These are phyloP conservation scores for Triplophysa dalaica DNA, from an alignment of 2,113 vertebrate genomes.

Conservation along the genomic window DNA sequence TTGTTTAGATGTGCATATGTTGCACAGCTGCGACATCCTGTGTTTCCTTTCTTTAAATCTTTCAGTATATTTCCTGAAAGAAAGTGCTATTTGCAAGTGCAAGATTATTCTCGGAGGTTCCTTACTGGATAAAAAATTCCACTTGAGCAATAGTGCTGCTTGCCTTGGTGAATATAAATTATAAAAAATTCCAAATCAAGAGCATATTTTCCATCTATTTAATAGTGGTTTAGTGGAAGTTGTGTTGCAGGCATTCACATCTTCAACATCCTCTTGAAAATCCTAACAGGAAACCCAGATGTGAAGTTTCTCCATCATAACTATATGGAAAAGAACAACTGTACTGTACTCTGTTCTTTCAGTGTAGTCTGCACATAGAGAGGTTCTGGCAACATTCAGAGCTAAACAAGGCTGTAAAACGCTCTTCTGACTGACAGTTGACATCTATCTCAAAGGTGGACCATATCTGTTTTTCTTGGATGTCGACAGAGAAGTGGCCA, in stretches of 20 bases:
- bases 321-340: not conserved
- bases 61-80: too few species aligned
- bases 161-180: not conserved
- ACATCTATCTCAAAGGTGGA: not conserved
- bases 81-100: too few species aligned
- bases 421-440: conserved; percentile 15
- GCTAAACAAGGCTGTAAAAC: conserved; percentile 28
- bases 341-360: not conserved
- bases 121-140: too few species aligned
- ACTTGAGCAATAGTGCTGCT: not conserved
- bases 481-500: not conserved
- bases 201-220: conserved; percentile 15
- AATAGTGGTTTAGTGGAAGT: not conserved
- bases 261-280: not conserved
- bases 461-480: not conserved
- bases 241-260: not conserved
- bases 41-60: not conserved
- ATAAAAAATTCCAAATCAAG: not conserved
- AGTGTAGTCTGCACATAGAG: not conserved
- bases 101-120: too few species aligned
- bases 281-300: conserved; percentile 23
- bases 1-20: not conserved
- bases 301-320: conserved; percentile 16
- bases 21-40: not conserved
- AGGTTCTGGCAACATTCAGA: conserved; percentile 6